A percentile compares a stretch with the other conserved stretches of the same genome.
phyloP scores from a whole-genome alignment of 1,140 invertebrate species.

The Himalopsyche phryganea region DNA sequence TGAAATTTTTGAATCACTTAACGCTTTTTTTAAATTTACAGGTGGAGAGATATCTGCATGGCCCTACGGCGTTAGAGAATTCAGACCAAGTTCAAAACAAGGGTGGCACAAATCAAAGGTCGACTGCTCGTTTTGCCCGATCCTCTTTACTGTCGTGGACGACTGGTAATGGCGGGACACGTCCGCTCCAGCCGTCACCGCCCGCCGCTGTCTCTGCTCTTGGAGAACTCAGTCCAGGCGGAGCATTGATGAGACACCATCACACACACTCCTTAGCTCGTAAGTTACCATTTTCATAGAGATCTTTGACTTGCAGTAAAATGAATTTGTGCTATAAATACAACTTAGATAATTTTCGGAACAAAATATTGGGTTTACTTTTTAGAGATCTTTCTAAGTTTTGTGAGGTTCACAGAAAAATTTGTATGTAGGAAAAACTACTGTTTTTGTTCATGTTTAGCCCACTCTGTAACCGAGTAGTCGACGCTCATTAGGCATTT shows the following conservation, averaged over 20 bases:
- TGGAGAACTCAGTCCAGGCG: conserved; percentile 89
- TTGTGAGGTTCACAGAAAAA: not conserved
- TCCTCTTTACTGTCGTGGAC: conserved; percentile 35
- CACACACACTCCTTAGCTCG: conserved; percentile 73
- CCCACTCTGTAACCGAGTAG: too few relatives aligned
- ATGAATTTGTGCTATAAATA: too few relatives aligned
- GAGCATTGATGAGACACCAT: conserved; percentile 84
- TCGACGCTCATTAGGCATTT: too few relatives aligned
- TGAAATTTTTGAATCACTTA: too few relatives aligned
- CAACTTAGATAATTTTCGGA: too few relatives aligned
- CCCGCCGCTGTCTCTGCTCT: conserved; percentile 75
- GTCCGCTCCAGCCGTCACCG: conserved; percentile 41
- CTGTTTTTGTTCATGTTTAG: too few relatives aligned
- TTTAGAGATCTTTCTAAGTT: too few relatives aligned
- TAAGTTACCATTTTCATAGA: too few relatives aligned
- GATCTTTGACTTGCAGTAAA: too few relatives aligned
- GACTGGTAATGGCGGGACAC: conserved; percentile 38
- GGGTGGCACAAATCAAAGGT: conserved; percentile 7
- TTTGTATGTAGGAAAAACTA: too few relatives aligned
- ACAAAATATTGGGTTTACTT: too few relatives aligned
- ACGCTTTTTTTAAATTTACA: too few relatives aligned
- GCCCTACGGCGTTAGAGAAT: conserved; percentile 42
- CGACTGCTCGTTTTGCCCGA: conserved; percentile 16
- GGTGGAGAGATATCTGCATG: conserved; percentile 81
- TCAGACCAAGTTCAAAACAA: not conserved